Evolutionary conservation across 2,888 invertebrate species (phyloP), one percentile per base, ranked within the genome.

Genomic region (Phengaris arion): DNA sequence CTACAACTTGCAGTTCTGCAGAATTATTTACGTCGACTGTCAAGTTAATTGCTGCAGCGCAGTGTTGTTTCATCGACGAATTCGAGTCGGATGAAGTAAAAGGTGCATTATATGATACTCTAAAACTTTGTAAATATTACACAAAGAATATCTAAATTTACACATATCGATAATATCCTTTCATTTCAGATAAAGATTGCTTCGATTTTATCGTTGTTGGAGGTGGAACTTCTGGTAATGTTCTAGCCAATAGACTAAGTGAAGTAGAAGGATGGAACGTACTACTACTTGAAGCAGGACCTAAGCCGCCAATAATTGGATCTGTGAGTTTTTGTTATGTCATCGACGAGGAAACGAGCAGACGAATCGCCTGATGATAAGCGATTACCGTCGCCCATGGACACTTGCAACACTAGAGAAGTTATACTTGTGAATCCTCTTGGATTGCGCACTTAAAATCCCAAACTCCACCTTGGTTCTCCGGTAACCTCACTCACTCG

Each of bases 171-270:
- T 35, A 35, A 35, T 48, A 46, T 46, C 46, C 48, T 70, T 72
- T 72, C 12, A 4, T 81, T 81, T n/a, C 78, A 86, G 86, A 83
- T 78, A 59, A 46, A 22, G 79, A 81, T 70, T 70, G n/a, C 9
- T 86, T 82, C 74, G 80, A 86, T 78, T 84, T 86, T 70, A 85
- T 86, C 57, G 81, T 86, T 46, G 81, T 85, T 0, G 86, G 86
- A 9, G 85, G 82, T 6, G 87, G 86, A 0, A 78, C 84, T 2
- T 83, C 87, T 10, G 86, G 86, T 9, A 81, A 85, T 70, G 84
- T 86, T 2, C 64, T 86, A 15, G 86, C 87, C 3, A 85, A 83
- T 75, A 79, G 86, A 74, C 77, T 86, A 1, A 85, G 83, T 69
- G 85, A 84, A 78, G 77, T 81, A 22, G 22, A 78, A 6, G 59